Base-by-base conservation (phyloP, 23 tunicate species). In the Halocynthia roretzi region DNA sequence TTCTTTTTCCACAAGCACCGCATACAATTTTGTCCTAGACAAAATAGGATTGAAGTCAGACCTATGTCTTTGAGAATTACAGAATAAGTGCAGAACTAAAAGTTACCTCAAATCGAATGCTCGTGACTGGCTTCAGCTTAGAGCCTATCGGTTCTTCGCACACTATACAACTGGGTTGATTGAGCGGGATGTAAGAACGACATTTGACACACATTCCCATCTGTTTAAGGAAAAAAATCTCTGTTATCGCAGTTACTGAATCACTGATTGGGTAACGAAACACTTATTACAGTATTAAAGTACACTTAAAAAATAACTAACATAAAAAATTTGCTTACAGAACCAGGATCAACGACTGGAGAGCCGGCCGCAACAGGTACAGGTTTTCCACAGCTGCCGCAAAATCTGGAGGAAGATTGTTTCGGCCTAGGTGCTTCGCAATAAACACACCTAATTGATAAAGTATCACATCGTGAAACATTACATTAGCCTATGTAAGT, bases 321-420 rank as follows among this genome's bases (percentile, higher is more conserved):
- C 44, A 31, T 31, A 31, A 31, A 31, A 31, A 31, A 31, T 31
- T 31, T 31, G 80, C 92, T 92, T 62, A 92, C 98, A 67, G 92
- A 77, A 67, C 87, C 98, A 22, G 87, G 84, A 68, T 92, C 92
- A 50, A 76, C 77, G 21, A 44, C n/a, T 7, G 84, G 63, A 14
- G 77, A 51, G 49, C 71, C 74, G 10, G 92, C 85, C 54, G 82
- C 98, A 54, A 92, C 85, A 17, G 98, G 98, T 51, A 92, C 92
- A 10, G 98, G 98, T 61, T 92, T 92, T 50, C 98, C 98, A 72
- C 98, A 92, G 14, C 83, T 80, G 54, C 93, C 80, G 62, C 98
- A 92, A 56, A 92, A 92, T 19, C 98, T 61, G 12, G 85, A 75
- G 50, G 52, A 60, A 21, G 80, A 51, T 31, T 75, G 67, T 68